phyloP scores from a whole-genome alignment of 1,140 invertebrate genomes.

The Drosophila azteca region DNA sequence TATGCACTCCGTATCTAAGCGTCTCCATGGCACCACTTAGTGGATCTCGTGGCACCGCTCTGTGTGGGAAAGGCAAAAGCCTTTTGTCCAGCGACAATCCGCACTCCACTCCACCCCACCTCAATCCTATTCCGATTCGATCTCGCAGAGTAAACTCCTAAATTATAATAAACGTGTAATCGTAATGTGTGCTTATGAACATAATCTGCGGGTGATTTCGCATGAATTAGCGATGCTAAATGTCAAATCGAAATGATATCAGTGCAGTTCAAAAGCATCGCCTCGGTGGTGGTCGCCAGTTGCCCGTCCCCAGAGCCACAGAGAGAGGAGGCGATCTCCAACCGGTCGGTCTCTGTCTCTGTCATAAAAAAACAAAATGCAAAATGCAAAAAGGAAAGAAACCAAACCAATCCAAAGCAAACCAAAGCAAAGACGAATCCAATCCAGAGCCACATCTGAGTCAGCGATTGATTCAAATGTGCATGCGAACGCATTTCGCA shows the following conservation, averaged over 20 bases:
- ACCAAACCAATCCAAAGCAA: conserved; percentile 33
- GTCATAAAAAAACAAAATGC: conserved; percentile 72
- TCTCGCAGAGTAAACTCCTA: conserved; percentile 65
- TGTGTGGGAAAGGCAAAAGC: conserved; percentile 10
- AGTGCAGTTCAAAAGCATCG: conserved; percentile 52
- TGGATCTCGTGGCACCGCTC: conserved; percentile 13
- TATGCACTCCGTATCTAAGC: conserved; percentile 18
- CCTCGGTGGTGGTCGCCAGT: neutral
- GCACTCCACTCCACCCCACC: neutral
- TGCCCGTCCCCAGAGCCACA: neutral
- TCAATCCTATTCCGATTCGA: conserved; percentile 16
- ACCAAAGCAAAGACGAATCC: conserved; percentile 34
- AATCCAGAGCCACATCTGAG: conserved; percentile 19
- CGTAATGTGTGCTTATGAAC: conserved; percentile 83
- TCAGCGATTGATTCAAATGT: conserved; percentile 79
- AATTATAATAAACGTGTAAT: conserved; percentile 83
- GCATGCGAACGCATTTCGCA: conserved; percentile 72
- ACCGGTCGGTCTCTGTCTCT: conserved; percentile 59
- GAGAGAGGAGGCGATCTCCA: conserved; percentile 24
- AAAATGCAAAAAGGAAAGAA: conserved; percentile 21
- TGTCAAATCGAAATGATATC: conserved; percentile 74
- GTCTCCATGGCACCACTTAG: conserved; percentile 14
- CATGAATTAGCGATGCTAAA: conserved; percentile 82
- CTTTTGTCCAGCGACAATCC: conserved; percentile 27
- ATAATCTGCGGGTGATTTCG: conserved; percentile 80